Conservation (phyloP, 2,113 vertebrate genomes). For the Oenanthe oenanthe region DNA sequence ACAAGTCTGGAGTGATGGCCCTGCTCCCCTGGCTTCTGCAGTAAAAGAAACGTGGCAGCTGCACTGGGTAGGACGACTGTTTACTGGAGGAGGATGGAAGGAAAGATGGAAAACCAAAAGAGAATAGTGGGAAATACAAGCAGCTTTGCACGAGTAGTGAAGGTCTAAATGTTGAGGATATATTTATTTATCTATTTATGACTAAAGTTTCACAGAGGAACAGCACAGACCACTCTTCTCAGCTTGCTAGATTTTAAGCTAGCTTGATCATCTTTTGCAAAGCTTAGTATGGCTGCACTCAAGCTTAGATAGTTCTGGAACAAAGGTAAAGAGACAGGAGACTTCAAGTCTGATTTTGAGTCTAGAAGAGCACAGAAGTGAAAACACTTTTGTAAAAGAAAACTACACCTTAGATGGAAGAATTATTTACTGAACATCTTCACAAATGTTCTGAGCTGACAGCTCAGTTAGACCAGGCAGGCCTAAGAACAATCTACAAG, state of each 20-base stretch:
- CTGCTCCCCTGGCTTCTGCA: neutral
- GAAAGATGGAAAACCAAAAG: neutral
- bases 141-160: neutral
- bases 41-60: neutral
- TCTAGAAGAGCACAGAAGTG: neutral
- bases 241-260: neutral
- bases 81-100: neutral
- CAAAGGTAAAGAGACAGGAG: neutral
- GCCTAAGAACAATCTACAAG: neutral
- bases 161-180: neutral
- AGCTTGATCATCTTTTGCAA: neutral
- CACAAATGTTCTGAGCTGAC: neutral
- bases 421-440: neutral
- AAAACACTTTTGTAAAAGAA: neutral
- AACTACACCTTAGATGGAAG: neutral
- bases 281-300: neutral
- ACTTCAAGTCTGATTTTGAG: neutral
- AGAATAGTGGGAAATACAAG: neutral
- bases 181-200: neutral
- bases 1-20: accelerated
- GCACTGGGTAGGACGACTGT: neutral
- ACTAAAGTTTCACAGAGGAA: neutral
- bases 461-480: neutral
- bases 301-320: neutral
- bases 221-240: neutral